Evolutionary conservation across 1,140 invertebrate species (phyloP), one percentile per base, ranked within the genome.

Genomic region (Anthonomus grandis): DNA sequence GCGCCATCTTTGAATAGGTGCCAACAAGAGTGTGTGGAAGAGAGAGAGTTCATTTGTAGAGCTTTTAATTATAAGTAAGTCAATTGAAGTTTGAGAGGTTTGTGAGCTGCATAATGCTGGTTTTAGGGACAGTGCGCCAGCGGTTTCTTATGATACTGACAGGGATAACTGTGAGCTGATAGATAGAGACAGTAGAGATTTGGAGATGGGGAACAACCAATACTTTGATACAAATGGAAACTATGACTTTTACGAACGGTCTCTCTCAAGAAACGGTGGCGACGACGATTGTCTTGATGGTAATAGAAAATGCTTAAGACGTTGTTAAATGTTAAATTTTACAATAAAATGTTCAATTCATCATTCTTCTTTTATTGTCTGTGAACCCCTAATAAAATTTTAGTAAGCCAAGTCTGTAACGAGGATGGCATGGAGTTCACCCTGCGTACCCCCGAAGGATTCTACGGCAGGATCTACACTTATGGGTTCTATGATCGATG

Each of bases 391-490:
- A 13, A 1, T 12, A 34, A 45, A 45, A 15, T 52, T 64, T 53
- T 53, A 52, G 92, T 95, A 24, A 89, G 86, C 50, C 91, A 95
- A 82, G 85, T 88, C 0, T 95, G 92, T 73, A 93, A 88, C 65
- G 89, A 93, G 75, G 90, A 93, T 72, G 92, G 91, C 0, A 95
- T 95, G 91, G 91, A 93, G 72, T 94, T 95, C 66, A 93, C 89
- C 2, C 75, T 95, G 13, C 78, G 87, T 42, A 91, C 91, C 1
- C 89, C 88, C 0, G 90, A 93, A 78, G 88, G 89, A 25, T 95
- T 95, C 69, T 82, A 88, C 57, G 91, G 92, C 1, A 77, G 91
- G 27, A 95, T 95, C 67, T 95, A 94, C 68, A 93, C 91, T 0
- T 91, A 94, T 65, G 91, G 91, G 0, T 93, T 86, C 73, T 95